Percentiles rank a stretch among this genome's conserved stretches.
Evolutionary conservation across 2,113 vertebrate genomes (phyloP).

Genomic region (Saiga tatarica): DNA sequence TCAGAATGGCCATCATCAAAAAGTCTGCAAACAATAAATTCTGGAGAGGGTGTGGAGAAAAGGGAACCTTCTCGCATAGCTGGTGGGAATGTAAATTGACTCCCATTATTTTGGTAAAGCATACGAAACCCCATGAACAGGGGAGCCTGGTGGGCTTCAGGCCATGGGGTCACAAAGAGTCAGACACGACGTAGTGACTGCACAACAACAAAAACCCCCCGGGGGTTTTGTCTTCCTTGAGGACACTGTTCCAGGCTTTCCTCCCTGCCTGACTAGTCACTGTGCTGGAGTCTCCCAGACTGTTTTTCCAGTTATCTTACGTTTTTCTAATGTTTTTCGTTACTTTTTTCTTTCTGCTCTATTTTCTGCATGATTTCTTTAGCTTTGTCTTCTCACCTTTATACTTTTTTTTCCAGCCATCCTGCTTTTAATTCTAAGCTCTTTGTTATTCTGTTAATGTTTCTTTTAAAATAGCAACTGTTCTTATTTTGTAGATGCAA

Average conservation of each 20-base stretch:
- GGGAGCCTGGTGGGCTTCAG: neutral
- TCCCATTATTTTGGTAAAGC: neutral
- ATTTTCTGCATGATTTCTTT: neutral
- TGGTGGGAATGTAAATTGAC: neutral
- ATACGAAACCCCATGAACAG: neutral
- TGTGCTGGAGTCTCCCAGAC: neutral
- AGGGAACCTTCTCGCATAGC: neutral
- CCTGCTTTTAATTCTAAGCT: neutral
- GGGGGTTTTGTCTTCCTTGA: neutral
- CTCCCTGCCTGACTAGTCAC: neutral
- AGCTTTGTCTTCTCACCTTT: neutral
- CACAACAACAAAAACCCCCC: neutral
- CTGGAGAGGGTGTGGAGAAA: neutral
- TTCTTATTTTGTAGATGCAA: neutral
- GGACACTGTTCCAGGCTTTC: neutral
- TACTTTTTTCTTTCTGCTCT: neutral
- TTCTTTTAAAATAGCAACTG: neutral
- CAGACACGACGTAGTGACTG: neutral
- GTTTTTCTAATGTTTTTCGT: neutral
- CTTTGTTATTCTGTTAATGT: neutral
- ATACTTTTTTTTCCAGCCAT: neutral
- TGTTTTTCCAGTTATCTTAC: neutral
- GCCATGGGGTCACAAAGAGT: neutral
- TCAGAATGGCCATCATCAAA: neutral
- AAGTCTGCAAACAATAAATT: neutral